Conservation (phyloP, 2,797 vertebrate genomes). For the Hoplostethus mediterraneus region DNA sequence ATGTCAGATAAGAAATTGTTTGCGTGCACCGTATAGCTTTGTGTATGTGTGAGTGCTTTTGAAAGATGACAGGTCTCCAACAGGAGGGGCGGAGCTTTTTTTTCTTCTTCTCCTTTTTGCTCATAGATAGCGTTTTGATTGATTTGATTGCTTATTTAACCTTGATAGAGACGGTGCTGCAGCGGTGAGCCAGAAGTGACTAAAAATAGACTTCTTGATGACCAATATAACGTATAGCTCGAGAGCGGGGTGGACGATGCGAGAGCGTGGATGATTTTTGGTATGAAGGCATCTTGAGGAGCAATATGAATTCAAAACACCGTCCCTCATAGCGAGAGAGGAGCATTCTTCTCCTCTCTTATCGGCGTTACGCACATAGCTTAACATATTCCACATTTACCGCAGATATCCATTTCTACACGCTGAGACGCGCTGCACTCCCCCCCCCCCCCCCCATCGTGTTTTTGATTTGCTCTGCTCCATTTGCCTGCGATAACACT, state of each 20-base stretch:
- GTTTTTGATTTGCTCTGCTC: constrained; percentile 52
- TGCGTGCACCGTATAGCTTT: constrained; percentile 67
- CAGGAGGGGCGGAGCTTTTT: constrained; percentile 44
- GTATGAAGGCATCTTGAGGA: constrained; percentile 33
- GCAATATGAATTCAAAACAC: constrained; percentile 37
- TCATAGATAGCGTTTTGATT: constrained; percentile 74
- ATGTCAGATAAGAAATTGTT: constrained; percentile 80
- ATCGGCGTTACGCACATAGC: constrained; percentile 42
- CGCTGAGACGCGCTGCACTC: neutral
- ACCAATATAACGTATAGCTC: constrained; percentile 36
- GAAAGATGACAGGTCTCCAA: constrained; percentile 72
- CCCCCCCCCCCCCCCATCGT: constrained; percentile 36
- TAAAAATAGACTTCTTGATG: constrained; percentile 55
- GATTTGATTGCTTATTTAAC: constrained; percentile 83
- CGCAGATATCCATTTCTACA: constrained; percentile 14
- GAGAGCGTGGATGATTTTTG: constrained; percentile 5
- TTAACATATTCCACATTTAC: constrained; percentile 26
- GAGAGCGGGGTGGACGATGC: constrained; percentile 7
- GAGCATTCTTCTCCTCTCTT: constrained; percentile 10
- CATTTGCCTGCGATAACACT: constrained; percentile 41
- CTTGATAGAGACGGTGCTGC: constrained; percentile 70
- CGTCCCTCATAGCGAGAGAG: constrained; percentile 3
- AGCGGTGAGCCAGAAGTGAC: constrained; percentile 26
- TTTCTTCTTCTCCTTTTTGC: constrained; percentile 29
- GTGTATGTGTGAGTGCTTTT: constrained; percentile 39